Evolutionary conservation across 2,113 vertebrate genomes (phyloP), one percentile per base, ranked within the genome.

Genomic region (Alligator mississippiensis): DNA sequence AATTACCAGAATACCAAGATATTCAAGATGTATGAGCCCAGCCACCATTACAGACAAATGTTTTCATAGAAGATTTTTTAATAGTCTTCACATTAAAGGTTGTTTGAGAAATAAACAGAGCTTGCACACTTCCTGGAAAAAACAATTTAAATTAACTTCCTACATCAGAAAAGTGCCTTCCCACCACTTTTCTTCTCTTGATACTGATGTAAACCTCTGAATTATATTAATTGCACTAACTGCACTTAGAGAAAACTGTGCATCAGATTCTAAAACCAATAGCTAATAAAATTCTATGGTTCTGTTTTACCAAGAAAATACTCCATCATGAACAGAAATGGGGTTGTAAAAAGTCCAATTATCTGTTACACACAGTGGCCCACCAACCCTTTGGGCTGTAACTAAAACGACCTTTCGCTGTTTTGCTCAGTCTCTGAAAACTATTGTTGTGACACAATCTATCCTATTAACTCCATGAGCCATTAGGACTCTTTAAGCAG

Each of bases 361-460:
- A 85, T 93, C 68, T 38, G 34, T 21, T 62, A 85, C 92, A 79
- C 64, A 96, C 85, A 95, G 87, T 94, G 38, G 80, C 83, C 59
- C 60, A 80, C 81, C 19, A 81, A 88, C 68, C 82, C 54, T 82
- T 77, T 19, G 2, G 76, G 74, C 88, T 92, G 47, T 70, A 90
- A 95, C 80, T 84, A 93, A 77, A 95, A 91, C 34, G 28, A 88
- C 58, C 86, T 93, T 95, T 9, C 1, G 92, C 59, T 80, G 92
- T 72, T 96, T 89, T 96, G 93, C 64, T 97, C 84, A 94, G 57
- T 89, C 70, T 94, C 94, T 93, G 94, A 95, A 97, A 98, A 95
- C 58, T 89, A 95, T 84, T 81, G 95, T 78, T 93, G 59, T 90
- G 91, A 95, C 90, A 90, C 38, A 90, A 93, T 90, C 83, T 92